Evolutionary conservation across 1,140 invertebrate species (phyloP).

Genomic region (Dendrolimus punctatus): DNA sequence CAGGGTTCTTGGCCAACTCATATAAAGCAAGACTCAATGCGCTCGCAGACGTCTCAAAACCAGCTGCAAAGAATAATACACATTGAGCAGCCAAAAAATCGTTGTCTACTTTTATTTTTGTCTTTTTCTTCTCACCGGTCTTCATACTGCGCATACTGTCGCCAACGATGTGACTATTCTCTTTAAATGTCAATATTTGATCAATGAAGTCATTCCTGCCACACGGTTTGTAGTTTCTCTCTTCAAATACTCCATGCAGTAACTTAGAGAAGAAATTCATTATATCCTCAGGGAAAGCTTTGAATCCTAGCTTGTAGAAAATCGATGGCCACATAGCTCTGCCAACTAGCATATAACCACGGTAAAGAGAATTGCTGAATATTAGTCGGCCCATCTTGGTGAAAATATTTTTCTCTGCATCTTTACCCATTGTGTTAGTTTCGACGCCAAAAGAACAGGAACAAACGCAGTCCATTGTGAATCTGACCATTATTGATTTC

Average conservation of each 20-base stretch:
- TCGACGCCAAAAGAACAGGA: conserved; percentile 72
- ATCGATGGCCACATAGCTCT: conserved; percentile 19
- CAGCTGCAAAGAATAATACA: conserved; percentile 77
- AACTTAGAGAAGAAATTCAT: conserved; percentile 14
- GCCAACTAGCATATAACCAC: conserved; percentile 1
- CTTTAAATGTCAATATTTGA: conserved; percentile 19
- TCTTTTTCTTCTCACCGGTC: conserved; percentile 5
- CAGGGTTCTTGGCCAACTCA: conserved; percentile 59
- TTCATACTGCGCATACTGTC: conserved; percentile 19
- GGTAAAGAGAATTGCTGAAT: conserved; percentile 11
- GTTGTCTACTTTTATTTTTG: conserved; percentile 24
- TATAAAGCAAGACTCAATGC: conserved; percentile 67
- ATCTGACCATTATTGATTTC: conserved; percentile 52
- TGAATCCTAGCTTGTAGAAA: conserved; percentile 19
- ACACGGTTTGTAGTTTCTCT: conserved; percentile 14
- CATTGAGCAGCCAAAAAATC: conserved; percentile 76
- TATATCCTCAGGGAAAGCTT: conserved; percentile 6
- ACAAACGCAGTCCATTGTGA: conserved; percentile 71
- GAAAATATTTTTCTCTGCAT: conserved; percentile 56
- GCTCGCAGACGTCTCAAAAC: conserved; percentile 68
- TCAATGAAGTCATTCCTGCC: conserved; percentile 26
- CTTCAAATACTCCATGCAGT: conserved; percentile 14
- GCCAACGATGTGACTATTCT: conserved; percentile 10
- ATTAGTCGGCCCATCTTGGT: conserved; percentile 48
- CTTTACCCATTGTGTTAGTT: conserved; percentile 60